Evolutionary conservation across 2,888 invertebrate genomes (phyloP), one percentile per base, ranked within the genome.

Genomic region (Melanostoma mellinum): DNA sequence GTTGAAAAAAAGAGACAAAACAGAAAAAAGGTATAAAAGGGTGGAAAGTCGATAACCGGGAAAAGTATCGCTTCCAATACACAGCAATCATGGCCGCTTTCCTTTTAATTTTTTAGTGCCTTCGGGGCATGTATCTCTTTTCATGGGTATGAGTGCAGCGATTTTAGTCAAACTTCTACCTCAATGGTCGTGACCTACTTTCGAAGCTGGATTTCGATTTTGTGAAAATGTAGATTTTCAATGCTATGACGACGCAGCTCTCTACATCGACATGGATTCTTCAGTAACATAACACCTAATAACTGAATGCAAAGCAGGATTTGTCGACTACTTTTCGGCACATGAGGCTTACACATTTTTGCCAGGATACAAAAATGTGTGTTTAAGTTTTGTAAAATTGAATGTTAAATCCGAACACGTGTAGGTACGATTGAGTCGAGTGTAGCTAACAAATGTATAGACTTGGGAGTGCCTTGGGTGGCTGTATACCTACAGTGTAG

Each of bases 121-220:
- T 32, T 63, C 6, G 38, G 63, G 30, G 38, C 38, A 20, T 20
- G 20, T 20, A 20, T 20, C 20, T 20, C 50, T 38, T 50, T 32
- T 20, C 4, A 9, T 60, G 60, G 33, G 10, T 30, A 32, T 32
- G 4, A 20, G 10, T 63, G 20, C 4, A 8, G 40, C 50, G 38
- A 32, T 6, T 48, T 38, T 6, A 3, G 6, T 40, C 3, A 42
- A 65, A 63, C 36, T 36, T 36, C 30, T 5, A 50, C 48, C 63
- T 36, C 48, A n/a, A 9, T 30, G 63, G 10, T 63, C n/a, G 38
- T 40, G 65, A 52, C 65, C 65, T 42, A 52, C 40, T 65, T 65
- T 65, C 33, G 8, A 38, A 63, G n/a, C 38, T 9, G n/a, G 44
- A 33, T n/a, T 60, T 60, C 10, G 9, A 32, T 44, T 42, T 40